phyloP scores from a whole-genome alignment of 2,797 vertebrate genomes.

The Pitangus sulphuratus region DNA sequence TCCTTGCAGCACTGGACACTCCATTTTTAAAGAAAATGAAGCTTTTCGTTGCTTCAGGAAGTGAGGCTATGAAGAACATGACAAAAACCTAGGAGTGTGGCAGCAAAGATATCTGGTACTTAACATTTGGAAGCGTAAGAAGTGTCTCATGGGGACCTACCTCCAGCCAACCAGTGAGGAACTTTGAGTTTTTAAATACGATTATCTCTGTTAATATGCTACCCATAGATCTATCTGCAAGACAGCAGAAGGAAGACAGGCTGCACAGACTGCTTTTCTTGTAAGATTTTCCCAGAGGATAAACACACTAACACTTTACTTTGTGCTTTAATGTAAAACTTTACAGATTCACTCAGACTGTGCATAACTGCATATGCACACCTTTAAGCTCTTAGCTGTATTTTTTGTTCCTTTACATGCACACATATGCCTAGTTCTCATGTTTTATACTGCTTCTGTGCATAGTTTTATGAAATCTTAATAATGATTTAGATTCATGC shows the following conservation, averaged over 20 bases:
- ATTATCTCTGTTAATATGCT: not conserved
- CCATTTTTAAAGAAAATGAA: not conserved
- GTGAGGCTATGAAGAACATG: not conserved
- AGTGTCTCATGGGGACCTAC: not conserved
- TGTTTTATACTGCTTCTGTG: not conserved
- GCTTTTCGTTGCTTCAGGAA: not conserved
- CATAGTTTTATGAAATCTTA: not conserved
- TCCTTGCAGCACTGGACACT: not conserved
- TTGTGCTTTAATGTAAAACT: not conserved
- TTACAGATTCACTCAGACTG: not conserved
- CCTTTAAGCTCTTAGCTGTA: not conserved
- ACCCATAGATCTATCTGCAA: not conserved
- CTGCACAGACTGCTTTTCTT: not conserved
- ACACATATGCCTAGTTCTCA: constrained; percentile 12
- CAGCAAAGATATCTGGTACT: not conserved
- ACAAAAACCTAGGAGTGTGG: not conserved
- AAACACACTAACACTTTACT: not conserved
- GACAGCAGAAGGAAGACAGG: not conserved
- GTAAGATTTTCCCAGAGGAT: not conserved
- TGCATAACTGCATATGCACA: not conserved
- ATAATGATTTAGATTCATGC: not conserved
- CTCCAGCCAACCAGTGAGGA: not conserved
- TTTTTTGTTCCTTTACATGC: not conserved
- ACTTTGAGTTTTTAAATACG: not conserved
- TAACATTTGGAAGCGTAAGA: not conserved